These are phyloP conservation scores for Medauroidea extradentata DNA, from an alignment of 1,140 invertebrate genomes.

Conservation along the genomic window DNA sequence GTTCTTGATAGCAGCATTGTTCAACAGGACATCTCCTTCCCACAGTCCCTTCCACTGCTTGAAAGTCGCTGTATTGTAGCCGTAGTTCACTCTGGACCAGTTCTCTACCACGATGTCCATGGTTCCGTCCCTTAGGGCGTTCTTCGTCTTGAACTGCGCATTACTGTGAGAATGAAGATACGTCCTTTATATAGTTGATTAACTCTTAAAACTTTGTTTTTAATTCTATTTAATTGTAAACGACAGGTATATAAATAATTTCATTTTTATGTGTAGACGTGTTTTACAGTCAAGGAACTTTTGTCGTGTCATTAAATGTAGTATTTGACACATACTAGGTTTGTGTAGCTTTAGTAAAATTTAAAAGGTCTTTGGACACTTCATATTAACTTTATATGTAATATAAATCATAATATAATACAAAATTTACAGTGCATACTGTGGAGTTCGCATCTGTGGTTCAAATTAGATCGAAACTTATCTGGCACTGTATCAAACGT, in stretches of 20 bases:
- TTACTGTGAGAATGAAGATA: not conserved
- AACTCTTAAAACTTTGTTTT: not conserved
- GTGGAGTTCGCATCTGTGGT: too few species aligned
- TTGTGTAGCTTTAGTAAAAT: too few species aligned
- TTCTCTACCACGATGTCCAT: conserved; percentile 58
- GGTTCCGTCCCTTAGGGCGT: conserved; percentile 23
- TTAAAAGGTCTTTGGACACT: too few species aligned
- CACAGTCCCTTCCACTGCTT: conserved; percentile 50
- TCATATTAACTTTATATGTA: too few species aligned
- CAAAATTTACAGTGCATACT: too few species aligned
- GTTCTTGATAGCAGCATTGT: too few species aligned
- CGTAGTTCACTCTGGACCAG: conserved; percentile 54
- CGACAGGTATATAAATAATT: not conserved
- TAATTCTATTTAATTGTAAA: not conserved
- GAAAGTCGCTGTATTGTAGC: conserved; percentile 36
- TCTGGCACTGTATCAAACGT: too few species aligned
- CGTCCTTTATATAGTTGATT: not conserved
- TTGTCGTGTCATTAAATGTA: not conserved
- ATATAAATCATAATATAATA: too few species aligned
- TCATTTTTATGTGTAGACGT: not conserved
- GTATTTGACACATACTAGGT: too few species aligned
- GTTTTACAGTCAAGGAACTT: not conserved
- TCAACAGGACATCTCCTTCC: conserved; percentile 43
- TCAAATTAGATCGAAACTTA: too few species aligned
- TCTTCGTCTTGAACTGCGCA: not conserved